Conservation (phyloP, 2,797 vertebrate genomes). For the Jordanella pulchra region DNA sequence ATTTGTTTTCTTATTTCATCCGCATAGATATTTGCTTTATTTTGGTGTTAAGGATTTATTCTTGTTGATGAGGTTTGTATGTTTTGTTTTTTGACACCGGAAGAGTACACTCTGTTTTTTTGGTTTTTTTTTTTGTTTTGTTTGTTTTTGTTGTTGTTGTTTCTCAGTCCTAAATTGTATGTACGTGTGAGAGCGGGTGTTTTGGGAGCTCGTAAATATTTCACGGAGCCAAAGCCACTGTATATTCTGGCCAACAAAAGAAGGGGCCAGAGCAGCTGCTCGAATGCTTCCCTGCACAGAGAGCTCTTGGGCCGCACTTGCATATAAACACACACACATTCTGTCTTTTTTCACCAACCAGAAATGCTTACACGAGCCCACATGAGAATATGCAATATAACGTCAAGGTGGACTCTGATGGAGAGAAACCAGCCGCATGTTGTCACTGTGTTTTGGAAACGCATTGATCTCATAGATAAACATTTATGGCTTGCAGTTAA, state of each 20-base stretch:
- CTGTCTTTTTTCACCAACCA: constrained; percentile 42
- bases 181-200: constrained; percentile 72
- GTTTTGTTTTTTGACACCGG: constrained; percentile 48
- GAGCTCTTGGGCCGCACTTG: constrained; percentile 45
- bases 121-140: constrained; percentile 47
- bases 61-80: constrained; percentile 37
- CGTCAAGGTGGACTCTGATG: constrained; percentile 38
- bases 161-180: constrained; percentile 61
- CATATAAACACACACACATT: constrained; percentile 21
- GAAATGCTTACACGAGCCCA: constrained; percentile 43
- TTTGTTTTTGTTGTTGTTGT: constrained; percentile 40
- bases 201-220: constrained; percentile 83
- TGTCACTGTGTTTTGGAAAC: constrained; percentile 64
- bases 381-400: constrained; percentile 30
- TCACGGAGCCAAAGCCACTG: constrained; percentile 80
- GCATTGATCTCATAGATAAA: constrained; percentile 48
- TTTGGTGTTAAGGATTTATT: constrained; percentile 28
- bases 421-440: constrained; percentile 50
- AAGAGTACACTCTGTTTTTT: constrained; percentile 55
- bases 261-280: constrained; percentile 74
- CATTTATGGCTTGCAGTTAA: constrained; percentile 47
- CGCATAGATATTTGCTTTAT: constrained; percentile 41
- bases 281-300: constrained; percentile 52
- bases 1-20: constrained; percentile 11
- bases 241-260: constrained; percentile 82